Conservation (phyloP, 2,888 invertebrate species). For the Campoplex capitator region DNA sequence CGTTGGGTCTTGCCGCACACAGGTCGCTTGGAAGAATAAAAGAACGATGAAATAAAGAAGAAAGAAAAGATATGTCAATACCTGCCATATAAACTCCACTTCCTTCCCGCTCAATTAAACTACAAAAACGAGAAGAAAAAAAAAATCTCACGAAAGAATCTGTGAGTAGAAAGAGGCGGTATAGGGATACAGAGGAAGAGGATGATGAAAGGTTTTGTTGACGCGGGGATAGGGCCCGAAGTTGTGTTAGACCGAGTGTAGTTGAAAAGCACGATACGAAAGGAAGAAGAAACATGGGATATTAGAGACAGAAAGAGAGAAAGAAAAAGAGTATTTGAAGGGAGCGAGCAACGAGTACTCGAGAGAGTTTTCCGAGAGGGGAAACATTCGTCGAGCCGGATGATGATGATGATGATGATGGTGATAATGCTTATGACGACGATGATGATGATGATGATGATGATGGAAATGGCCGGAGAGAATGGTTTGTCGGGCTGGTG, state of each 20-base stretch:
- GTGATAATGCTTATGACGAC: not conserved
- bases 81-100: constrained; percentile 7
- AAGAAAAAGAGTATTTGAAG: constrained; percentile 11
- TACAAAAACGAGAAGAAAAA: not conserved
- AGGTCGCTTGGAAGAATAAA: not conserved
- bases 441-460: not conserved
- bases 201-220: constrained; percentile 22
- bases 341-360: not conserved
- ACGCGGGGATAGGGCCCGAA: not conserved
- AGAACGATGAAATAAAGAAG: not conserved
- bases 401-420: constrained; percentile 1
- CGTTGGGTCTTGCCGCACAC: not conserved
- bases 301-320: not conserved
- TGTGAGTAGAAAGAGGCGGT: not conserved
- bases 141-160: constrained; percentile 4
- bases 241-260: constrained; percentile 27
- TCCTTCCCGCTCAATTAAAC: constrained; percentile 14
- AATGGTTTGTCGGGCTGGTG: constrained; percentile 7
- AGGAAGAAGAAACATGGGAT: not conserved
- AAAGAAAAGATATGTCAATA: constrained; percentile 1
- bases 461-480: not conserved
- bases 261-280: constrained; percentile 17
- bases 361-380: not conserved
- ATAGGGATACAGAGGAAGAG: not conserved
- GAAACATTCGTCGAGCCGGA: constrained; percentile 6